Base-by-base conservation (phyloP, 2,888 invertebrate species). In the Elgonia sp. region DNA sequence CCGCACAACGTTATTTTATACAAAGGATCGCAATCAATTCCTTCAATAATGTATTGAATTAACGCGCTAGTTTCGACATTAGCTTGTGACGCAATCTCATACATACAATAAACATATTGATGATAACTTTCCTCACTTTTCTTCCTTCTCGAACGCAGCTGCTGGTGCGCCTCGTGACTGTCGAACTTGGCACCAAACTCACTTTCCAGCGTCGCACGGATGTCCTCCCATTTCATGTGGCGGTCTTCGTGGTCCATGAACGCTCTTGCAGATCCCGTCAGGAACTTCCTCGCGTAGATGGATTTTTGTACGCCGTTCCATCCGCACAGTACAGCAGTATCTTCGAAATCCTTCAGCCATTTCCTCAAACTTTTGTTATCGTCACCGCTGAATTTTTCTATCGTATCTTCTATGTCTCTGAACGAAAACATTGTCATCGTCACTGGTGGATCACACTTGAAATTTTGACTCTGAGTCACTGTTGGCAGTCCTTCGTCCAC, bases 111-210 rank as follows among this genome's bases (percentile, higher is more conserved):
- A 29, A 9, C 18, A 37, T 9, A 86, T 40, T 29, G 29, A 29
- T 29, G 29, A 29, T 29, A 29, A 29, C 29, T 29, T 29, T 29
- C 29, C 1, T 29, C 29, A 1, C 29, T 29, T 5, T 29, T 29
- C 1, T 29, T 29, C 29, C 5, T 29, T 29, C 29, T 29, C 29
- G 5, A 29, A 29, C 29, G 29, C 29, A 90, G 39, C 42, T 87
- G 81, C 16, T 46, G 18, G 37, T 91, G 89, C 12, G 90, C 67
- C 20, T 16, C 37, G 4, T 88, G 89, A 21, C 89, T 89, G n/a
- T 89, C 89, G 0, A 89, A 10, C 65, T 85, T 63, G 0, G 72
- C 46, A 42, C 80, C 87, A 70, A 91, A 91, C 72, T 91, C 89
- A 2, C 55, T 37, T 10, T 42, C 7, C n/a, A 90, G 62, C n/a